phyloP scores from a whole-genome alignment of 2,113 vertebrate genomes.

The Petroica traversi region DNA sequence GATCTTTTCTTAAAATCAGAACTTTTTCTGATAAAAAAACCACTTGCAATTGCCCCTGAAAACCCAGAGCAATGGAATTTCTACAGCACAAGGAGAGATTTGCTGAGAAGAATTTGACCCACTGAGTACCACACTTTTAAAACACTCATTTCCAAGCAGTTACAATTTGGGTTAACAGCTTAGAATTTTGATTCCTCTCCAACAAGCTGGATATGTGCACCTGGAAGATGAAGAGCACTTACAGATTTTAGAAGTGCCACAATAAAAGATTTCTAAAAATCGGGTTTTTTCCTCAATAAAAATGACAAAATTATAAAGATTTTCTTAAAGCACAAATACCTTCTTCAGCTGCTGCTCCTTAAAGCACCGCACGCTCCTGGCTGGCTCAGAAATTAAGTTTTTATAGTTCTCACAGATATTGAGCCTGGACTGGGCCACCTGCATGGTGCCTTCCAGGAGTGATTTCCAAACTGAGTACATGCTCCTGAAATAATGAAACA shows the following conservation, averaged over 20 bases:
- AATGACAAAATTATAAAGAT: background rate
- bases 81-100: background rate
- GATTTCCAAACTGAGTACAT: conserved; percentile 96
- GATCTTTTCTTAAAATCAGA: background rate
- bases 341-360: conserved; percentile 97
- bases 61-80: background rate
- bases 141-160: background rate
- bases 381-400: conserved; percentile 91
- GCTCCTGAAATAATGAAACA: conserved; percentile 78
- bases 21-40: background rate
- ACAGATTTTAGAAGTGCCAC: background rate
- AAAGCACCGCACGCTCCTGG: conserved; percentile 90
- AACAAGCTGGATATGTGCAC: background rate
- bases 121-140: rapidly evolving
- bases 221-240: rapidly evolving
- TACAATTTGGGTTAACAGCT: background rate
- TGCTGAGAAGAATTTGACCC: background rate
- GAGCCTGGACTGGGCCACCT: conserved; percentile 94
- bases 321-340: conserved; percentile 67
- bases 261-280: background rate
- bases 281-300: background rate
- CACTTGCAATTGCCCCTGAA: background rate
- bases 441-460: conserved; percentile 91
- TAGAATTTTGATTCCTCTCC: background rate
- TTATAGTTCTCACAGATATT: conserved; percentile 97